Percentiles rank a stretch among this genome's conserved stretches.
These are phyloP conservation scores for Podarcis muralis DNA, from an alignment of 2,113 vertebrate species.

Conservation along the genomic window DNA sequence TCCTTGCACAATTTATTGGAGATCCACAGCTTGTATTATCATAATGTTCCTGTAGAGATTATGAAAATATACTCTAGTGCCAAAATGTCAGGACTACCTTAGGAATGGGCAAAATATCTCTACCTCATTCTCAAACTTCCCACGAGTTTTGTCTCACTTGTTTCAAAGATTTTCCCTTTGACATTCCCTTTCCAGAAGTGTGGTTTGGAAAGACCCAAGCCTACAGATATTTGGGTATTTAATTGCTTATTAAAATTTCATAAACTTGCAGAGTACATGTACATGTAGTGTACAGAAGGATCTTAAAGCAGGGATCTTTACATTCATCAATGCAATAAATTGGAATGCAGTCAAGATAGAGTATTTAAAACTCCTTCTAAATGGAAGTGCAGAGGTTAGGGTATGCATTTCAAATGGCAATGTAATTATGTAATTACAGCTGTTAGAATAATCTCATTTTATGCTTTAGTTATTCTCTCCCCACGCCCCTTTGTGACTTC, in stretches of 20 bases:
- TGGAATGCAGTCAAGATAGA: constrained; percentile 7
- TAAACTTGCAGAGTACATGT: background rate
- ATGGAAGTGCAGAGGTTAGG: background rate
- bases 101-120: too few relatives aligned
- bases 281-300: constrained; percentile 5
- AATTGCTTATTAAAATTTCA: background rate
- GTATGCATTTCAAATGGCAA: background rate
- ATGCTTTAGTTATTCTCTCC: constrained; percentile 2
- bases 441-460: constrained; percentile 7
- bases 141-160: background rate
- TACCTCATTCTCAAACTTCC: background rate
- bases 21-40: background rate
- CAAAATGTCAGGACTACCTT: background rate
- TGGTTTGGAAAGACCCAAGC: background rate
- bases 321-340: constrained; percentile 19
- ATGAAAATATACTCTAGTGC: background rate
- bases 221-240: background rate
- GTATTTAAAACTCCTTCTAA: constrained; percentile 17
- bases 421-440: background rate
- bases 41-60: background rate
- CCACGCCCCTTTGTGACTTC: background rate
- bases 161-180: background rate
- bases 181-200: background rate
- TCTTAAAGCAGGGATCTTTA: constrained; percentile 29
- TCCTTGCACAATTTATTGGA: background rate